phyloP scores from a whole-genome alignment of 1,140 invertebrate species.

The Drosophila saltans region DNA sequence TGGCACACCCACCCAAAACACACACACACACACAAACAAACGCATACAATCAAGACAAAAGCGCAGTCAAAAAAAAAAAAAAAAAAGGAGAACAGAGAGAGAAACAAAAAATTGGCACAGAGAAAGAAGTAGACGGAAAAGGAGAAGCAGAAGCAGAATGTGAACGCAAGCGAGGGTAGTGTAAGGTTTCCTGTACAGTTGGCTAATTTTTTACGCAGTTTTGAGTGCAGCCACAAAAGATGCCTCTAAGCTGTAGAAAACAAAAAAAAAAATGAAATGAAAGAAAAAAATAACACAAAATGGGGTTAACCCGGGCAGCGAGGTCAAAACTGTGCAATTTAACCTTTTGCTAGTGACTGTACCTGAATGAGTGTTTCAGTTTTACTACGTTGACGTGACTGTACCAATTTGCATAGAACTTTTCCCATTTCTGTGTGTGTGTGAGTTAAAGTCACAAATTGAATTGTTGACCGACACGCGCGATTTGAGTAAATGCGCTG shows the following conservation, averaged over 20 bases:
- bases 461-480: conserved; percentile 20
- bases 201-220: conserved; percentile 75
- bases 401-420: conserved; percentile 12
- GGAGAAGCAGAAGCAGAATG: conserved; percentile 19
- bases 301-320: conserved; percentile 29
- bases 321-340: conserved; percentile 53
- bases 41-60: conserved; percentile 56
- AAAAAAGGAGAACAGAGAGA: conserved; percentile 16
- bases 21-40: background rate
- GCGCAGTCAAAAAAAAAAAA: conserved; percentile 35
- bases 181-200: conserved; percentile 31
- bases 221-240: conserved; percentile 62
- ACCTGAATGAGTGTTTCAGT: conserved; percentile 7
- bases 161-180: background rate
- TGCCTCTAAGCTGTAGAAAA: conserved; percentile 43
- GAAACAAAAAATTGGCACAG: conserved; percentile 10
- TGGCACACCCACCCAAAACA: conserved; percentile 14
- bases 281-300: conserved; percentile 13
- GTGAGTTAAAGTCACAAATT: background rate
- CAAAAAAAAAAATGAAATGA: conserved; percentile 5
- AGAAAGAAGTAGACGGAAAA: conserved; percentile 20
- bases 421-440: background rate
- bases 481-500: conserved; percentile 10
- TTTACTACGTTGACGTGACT: conserved; percentile 10
- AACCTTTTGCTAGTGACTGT: conserved; percentile 34